phyloP scores from a whole-genome alignment of 2,888 invertebrate species.

The Tenthredo scrophulariae region DNA sequence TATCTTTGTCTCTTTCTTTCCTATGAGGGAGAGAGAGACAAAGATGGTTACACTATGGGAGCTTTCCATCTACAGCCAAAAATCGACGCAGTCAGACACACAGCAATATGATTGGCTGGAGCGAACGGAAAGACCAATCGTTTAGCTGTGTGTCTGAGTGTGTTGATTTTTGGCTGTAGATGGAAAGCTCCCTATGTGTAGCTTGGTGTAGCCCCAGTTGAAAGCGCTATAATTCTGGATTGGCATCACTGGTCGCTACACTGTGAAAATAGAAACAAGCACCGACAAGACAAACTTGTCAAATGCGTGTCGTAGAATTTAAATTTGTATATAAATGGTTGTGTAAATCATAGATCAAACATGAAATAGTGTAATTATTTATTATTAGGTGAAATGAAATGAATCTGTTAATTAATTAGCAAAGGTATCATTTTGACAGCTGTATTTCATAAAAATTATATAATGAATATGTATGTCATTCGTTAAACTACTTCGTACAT shows the following conservation, averaged over 20 bases:
- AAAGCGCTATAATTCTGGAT: too few relatives aligned
- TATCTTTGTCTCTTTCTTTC: too few relatives aligned
- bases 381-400: neutral
- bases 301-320: neutral
- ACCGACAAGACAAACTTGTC: neutral
- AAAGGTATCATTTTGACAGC: neutral
- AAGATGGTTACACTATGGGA: too few relatives aligned
- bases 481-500: neutral
- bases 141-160: too few relatives aligned
- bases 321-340: neutral
- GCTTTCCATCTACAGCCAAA: too few relatives aligned
- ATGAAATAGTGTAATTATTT: neutral
- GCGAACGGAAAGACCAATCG: too few relatives aligned
- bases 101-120: too few relatives aligned
- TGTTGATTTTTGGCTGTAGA: too few relatives aligned
- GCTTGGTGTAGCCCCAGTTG: too few relatives aligned
- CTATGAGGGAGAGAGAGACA: too few relatives aligned
- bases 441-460: neutral
- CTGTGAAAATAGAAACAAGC: neutral
- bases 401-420: neutral
- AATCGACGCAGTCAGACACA: too few relatives aligned
- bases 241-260: neutral
- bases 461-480: neutral
- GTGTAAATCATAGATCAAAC: neutral
- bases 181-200: too few relatives aligned